A percentile compares a stretch with the other conserved stretches of the same genome.
Conservation (phyloP, 2,888 invertebrate species). For the Hofmannophila pseudospretella region DNA sequence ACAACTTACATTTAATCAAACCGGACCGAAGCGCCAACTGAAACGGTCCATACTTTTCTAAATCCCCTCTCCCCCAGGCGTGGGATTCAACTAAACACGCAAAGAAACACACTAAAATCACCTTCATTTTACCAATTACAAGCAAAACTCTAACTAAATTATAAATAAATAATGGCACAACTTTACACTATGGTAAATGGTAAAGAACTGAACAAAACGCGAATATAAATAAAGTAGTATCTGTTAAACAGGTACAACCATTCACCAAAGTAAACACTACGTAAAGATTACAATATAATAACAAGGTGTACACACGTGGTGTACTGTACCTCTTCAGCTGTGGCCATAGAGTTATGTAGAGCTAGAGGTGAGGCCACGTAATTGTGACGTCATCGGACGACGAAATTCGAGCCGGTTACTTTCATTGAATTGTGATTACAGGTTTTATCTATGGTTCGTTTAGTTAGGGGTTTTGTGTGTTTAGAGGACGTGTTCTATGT, state of each 20-base stretch:
- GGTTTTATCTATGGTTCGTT: no score
- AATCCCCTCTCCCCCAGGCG: slow-evolving; percentile 44
- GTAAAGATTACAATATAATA: slow-evolving; percentile 2
- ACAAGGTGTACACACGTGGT: no score
- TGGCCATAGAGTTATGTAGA: neutral
- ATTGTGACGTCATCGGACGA: neutral
- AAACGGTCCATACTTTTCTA: slow-evolving; percentile 61
- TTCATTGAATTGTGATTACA: neutral
- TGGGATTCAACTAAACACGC: slow-evolving; percentile 19
- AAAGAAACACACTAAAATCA: slow-evolving; percentile 18
- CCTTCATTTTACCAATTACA: slow-evolving; percentile 3
- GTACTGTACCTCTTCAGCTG: no score
- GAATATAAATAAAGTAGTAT: no score
- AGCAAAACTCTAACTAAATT: neutral
- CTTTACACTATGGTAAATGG: neutral
- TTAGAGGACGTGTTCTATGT: no score
- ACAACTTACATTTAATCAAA: slow-evolving; percentile 60
- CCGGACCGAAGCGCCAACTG: slow-evolving; percentile 45
- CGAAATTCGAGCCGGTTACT: neutral
- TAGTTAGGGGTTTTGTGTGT: no score
- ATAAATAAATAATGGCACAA: slow-evolving; percentile 4
- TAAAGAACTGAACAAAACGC: neutral
- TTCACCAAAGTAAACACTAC: no score
- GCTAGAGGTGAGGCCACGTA: neutral
- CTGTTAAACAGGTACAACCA: no score